Evolutionary conservation across 2,888 invertebrate species (phyloP).

Genomic region (Cataglyphis cursor): DNA sequence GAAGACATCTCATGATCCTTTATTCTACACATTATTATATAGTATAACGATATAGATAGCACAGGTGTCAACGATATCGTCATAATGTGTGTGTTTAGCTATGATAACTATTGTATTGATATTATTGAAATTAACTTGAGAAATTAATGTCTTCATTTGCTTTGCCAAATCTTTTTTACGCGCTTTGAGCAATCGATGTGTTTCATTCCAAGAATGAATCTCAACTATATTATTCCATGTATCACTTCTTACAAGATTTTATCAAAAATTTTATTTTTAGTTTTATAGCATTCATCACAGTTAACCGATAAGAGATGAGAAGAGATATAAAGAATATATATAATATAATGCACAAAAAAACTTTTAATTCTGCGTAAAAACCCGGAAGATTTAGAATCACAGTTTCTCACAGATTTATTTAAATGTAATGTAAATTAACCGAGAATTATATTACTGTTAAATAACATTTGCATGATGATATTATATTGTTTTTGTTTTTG

Average conservation of each 20-base stretch:
- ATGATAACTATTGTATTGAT: background rate
- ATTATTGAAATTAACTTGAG: background rate
- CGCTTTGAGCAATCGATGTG: background rate
- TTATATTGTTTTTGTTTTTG: background rate
- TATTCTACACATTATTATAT: background rate
- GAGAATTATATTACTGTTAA: constrained; percentile 20
- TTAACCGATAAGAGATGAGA: background rate
- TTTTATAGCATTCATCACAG: background rate
- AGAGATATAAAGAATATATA: background rate
- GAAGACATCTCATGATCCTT: constrained; percentile 6
- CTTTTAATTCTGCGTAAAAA: background rate
- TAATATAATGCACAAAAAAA: background rate
- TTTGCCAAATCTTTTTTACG: background rate
- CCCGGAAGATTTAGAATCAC: background rate
- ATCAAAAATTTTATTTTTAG: background rate
- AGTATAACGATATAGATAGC: background rate
- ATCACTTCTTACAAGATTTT: background rate
- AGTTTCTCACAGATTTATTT: background rate
- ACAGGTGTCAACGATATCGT: background rate
- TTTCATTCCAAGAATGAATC: background rate
- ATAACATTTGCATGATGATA: background rate
- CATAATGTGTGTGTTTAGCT: background rate
- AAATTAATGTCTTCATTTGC: constrained; percentile 14
- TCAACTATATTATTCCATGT: background rate
- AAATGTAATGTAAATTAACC: background rate